Conservation (phyloP, 1,140 invertebrate genomes). For the Helicoverpa zea region DNA sequence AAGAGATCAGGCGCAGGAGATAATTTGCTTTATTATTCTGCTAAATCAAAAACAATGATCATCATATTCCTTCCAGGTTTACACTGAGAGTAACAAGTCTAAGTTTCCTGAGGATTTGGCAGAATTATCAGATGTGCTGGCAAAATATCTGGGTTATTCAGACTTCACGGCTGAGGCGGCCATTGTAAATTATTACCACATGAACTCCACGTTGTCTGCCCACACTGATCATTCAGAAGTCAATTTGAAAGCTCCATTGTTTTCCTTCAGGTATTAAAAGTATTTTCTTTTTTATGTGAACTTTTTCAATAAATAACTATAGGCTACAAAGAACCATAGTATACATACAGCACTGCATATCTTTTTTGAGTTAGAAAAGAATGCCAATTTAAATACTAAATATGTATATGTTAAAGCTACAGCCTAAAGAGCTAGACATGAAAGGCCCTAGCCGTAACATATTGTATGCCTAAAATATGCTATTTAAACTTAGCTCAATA, state of each 20-base stretch:
- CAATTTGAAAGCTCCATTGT: slow-evolving; percentile 93
- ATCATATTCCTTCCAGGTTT: slow-evolving; percentile 85
- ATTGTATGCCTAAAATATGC: too few relatives aligned
- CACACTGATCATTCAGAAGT: slow-evolving; percentile 97
- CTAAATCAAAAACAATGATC: slow-evolving; percentile 21
- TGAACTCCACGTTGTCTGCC: slow-evolving; percentile 95
- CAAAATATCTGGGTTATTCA: slow-evolving; percentile 88
- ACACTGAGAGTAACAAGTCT: slow-evolving; percentile 89
- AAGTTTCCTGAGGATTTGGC: slow-evolving; percentile 92
- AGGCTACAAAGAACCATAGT: too few relatives aligned
- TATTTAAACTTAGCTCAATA: neutral
- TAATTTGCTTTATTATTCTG: neutral
- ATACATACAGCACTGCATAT: too few relatives aligned
- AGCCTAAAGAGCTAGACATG: too few relatives aligned
- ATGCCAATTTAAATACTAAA: too few relatives aligned
- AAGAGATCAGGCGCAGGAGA: too few relatives aligned
- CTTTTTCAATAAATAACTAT: too few relatives aligned
- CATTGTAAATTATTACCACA: slow-evolving; percentile 97
- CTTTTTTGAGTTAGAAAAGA: too few relatives aligned
- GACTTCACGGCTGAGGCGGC: slow-evolving; percentile 94
- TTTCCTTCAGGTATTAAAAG: slow-evolving; percentile 92
- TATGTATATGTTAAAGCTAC: too few relatives aligned
- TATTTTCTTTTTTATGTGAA: neutral
- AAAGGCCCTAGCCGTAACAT: too few relatives aligned
- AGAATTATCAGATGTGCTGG: slow-evolving; percentile 89